Percentiles rank a stretch among this genome's conserved stretches.
Conservation (phyloP, 2,888 invertebrate genomes). For the Mystacides longicornis region DNA sequence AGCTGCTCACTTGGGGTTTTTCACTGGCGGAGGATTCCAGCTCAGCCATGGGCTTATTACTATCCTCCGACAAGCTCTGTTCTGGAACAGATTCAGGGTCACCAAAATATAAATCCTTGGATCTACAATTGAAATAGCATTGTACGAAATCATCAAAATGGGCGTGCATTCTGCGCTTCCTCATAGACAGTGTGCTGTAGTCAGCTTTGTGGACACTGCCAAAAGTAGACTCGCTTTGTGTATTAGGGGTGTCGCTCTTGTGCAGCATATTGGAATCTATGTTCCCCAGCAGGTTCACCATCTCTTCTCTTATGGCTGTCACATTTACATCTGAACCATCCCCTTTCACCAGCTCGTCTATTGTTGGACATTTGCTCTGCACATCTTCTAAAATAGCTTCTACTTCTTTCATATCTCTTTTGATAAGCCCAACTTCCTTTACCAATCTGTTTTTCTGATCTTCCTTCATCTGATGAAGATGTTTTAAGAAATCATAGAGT, state of each 20-base stretch:
- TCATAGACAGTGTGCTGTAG: constrained; percentile 52
- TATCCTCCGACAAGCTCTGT: constrained; percentile 19
- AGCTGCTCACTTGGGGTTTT: constrained; percentile 26
- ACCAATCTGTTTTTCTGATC: constrained; percentile 58
- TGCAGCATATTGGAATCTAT: constrained; percentile 44
- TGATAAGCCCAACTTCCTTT: constrained; percentile 67
- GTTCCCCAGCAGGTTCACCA: constrained; percentile 49
- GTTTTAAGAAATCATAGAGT: constrained; percentile 75
- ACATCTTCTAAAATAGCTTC: constrained; percentile 55
- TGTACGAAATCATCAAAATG: constrained; percentile 87
- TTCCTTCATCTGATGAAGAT: constrained; percentile 65
- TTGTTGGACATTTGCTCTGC: constrained; percentile 49
- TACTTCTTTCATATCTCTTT: constrained; percentile 65
- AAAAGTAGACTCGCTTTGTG: constrained; percentile 26
- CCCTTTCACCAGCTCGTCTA: constrained; percentile 47
- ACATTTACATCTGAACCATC: constrained; percentile 46
- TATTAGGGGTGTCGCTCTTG: constrained; percentile 26
- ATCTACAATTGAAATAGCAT: constrained; percentile 74
- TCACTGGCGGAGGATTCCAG: constrained; percentile 8
- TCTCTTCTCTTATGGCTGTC: constrained; percentile 48
- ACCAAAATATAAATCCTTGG: constrained; percentile 63
- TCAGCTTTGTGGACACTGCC: constrained; percentile 24
- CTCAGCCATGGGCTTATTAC: neutral
- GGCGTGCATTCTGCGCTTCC: constrained; percentile 69
- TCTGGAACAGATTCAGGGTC: constrained; percentile 28